Conservation (phyloP, 2,113 vertebrate genomes). For the Chascanopsetta lugubris region DNA sequence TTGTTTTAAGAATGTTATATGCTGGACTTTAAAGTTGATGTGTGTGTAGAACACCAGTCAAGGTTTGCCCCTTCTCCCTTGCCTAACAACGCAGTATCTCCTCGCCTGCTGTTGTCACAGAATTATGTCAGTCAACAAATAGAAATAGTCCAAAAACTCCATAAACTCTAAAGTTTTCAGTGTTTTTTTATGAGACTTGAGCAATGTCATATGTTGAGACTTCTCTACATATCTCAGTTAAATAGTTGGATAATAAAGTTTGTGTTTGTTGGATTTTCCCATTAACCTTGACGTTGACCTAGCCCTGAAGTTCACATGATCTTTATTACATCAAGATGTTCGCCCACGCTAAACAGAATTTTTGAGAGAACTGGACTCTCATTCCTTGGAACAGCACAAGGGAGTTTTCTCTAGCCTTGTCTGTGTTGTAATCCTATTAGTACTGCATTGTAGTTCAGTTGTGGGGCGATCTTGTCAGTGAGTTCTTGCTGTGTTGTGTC, state of each 20-base stretch:
- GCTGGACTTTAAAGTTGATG: no score
- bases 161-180: background rate
- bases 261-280: background rate
- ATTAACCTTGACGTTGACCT: no score
- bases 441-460: conserved; percentile 38
- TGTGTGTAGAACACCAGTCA: no score
- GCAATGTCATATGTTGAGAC: background rate
- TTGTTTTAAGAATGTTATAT: no score
- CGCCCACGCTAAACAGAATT: background rate
- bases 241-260: background rate
- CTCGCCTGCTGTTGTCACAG: no score
- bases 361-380: background rate
- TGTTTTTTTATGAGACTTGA: background rate
- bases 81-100: no score
- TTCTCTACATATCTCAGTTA: background rate
- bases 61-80: no score
- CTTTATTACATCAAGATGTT: background rate
- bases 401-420: background rate
- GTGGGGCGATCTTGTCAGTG: conserved; percentile 1
- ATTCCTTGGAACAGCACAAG: conserved; percentile 6
- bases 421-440: conserved; percentile 41
- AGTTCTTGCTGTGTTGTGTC: conserved; percentile 35
- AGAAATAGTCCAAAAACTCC: no score
- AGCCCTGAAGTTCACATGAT: background rate
- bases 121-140: no score